A percentile compares a stretch with the other conserved stretches of the same genome.
phyloP scores from a whole-genome alignment of 1,140 invertebrate genomes.

The Doryteuthis pealeii region DNA sequence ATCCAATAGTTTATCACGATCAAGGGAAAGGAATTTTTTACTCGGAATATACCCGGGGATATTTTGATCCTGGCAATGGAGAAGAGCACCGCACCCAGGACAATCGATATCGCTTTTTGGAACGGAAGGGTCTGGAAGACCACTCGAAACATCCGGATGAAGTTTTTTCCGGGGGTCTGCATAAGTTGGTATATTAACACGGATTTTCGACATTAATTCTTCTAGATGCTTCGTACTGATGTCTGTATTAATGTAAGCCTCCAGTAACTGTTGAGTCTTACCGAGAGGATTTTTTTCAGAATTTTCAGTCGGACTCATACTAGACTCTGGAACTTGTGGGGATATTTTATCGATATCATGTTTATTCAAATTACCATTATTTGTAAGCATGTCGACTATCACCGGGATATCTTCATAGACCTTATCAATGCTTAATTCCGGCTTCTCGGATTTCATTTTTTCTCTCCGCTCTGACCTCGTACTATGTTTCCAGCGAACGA shows the following conservation, averaged over 20 bases:
- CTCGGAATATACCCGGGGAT: constrained; percentile 70
- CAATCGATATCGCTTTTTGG: constrained; percentile 64
- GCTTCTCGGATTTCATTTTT: no score
- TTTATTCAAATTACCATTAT: no score
- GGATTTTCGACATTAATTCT: not conserved
- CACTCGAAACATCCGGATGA: not conserved
- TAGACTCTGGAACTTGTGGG: no score
- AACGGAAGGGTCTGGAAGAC: constrained; percentile 39
- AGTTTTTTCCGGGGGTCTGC: not conserved
- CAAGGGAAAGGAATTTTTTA: constrained; percentile 73
- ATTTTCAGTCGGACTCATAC: not conserved
- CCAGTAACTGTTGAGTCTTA: not conserved
- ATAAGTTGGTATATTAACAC: not conserved
- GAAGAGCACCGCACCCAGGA: constrained; percentile 85
- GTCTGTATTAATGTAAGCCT: not conserved
- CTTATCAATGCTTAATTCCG: no score
- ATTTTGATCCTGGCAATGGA: constrained; percentile 77
- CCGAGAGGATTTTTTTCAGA: not conserved
- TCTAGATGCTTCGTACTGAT: not conserved
- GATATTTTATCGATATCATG: no score
- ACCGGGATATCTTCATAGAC: no score
- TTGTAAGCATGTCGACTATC: no score
- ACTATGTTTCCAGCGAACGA: no score
- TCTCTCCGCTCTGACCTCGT: no score
- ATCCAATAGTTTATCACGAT: constrained; percentile 63